These are phyloP conservation scores for Calidris pugnax DNA, from an alignment of 2,113 vertebrate genomes.

Conservation along the genomic window DNA sequence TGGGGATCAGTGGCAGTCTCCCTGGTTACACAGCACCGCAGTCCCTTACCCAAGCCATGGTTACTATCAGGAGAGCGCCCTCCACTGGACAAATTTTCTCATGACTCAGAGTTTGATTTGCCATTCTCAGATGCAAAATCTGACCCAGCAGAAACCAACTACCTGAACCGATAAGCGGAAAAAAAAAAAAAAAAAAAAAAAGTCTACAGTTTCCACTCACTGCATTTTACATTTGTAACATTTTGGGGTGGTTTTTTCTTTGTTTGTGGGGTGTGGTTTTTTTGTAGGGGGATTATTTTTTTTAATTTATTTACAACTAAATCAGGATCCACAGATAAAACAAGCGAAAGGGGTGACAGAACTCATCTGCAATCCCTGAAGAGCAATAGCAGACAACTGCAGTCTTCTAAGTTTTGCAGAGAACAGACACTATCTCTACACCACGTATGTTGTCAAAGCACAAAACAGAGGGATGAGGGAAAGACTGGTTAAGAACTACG, in stretches of 20 bases:
- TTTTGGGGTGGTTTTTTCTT: background rate
- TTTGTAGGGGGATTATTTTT: background rate
- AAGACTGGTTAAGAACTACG: background rate
- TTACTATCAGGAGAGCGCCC: background rate
- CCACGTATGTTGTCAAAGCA: background rate
- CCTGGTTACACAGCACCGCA: background rate
- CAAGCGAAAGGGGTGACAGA: background rate
- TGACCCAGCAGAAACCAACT: background rate
- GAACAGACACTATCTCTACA: background rate
- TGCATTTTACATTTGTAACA: background rate
- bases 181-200: background rate
- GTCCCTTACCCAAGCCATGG: background rate
- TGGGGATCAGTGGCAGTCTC: background rate
- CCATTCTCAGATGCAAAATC: background rate
- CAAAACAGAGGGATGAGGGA: background rate
- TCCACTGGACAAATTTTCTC: background rate
- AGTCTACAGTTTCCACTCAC: background rate
- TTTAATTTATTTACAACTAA: background rate
- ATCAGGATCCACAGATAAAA: background rate
- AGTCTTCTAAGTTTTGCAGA: background rate
- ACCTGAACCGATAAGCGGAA: background rate
- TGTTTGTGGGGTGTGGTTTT: background rate
- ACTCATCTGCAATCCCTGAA: background rate
- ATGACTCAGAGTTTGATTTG: background rate
- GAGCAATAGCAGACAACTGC: background rate